Evolutionary conservation across 2,797 vertebrate genomes (phyloP).

Genomic region (Borostomias antarcticus): DNA sequence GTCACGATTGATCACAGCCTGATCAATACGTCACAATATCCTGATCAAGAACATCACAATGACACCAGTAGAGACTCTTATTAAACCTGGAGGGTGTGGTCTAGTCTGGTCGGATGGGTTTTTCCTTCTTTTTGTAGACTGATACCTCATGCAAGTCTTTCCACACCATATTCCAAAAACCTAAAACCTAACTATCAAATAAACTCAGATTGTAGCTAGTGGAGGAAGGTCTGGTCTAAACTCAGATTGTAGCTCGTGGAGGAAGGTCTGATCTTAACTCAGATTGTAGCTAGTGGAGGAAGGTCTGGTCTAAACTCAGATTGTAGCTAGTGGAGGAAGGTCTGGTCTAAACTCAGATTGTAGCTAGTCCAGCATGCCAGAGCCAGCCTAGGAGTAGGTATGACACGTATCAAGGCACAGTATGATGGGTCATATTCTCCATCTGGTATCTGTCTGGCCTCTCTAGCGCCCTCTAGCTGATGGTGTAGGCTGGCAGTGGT

Average conservation of each 20-base stretch:
- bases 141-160: constrained; percentile 18
- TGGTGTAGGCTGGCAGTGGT: constrained; percentile 64
- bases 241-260: too few species aligned
- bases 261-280: too few species aligned
- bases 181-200: too few species aligned
- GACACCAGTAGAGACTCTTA: constrained; percentile 8
- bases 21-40: constrained; percentile 10
- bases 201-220: too few species aligned
- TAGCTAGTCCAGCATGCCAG: constrained; percentile 44
- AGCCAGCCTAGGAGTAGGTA: constrained; percentile 35
- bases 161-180: constrained; percentile 11
- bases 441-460: constrained; percentile 35
- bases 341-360: too few species aligned
- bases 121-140: not conserved
- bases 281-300: too few species aligned
- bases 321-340: constrained; percentile 13
- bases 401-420: constrained; percentile 72
- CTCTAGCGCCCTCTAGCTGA: too few species aligned
- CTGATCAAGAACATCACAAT: not conserved
- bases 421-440: constrained; percentile 63
- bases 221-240: too few species aligned
- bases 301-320: not conserved
- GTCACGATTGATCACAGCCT: constrained; percentile 8
- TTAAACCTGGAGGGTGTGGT: constrained; percentile 35
- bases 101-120: not conserved